A percentile compares a stretch with the other conserved stretches of the same genome.
Evolutionary conservation across 2,113 vertebrate genomes (phyloP).

Genomic region (Typhlomys cinereus): DNA sequence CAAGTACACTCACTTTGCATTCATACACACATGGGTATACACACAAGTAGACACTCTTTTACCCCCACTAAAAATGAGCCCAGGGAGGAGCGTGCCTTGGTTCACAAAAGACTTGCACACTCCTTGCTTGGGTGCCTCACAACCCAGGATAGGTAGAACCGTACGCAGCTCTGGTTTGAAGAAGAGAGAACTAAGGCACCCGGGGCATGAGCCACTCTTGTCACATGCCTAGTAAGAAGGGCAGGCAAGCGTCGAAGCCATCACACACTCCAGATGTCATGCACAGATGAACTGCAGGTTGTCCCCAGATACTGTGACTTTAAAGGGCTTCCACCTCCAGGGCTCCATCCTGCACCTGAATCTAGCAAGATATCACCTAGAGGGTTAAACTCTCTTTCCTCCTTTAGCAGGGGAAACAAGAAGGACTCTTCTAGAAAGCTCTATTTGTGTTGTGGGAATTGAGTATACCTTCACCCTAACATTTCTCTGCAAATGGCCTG

Average conservation of each 20-base stretch:
- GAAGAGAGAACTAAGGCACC: background rate
- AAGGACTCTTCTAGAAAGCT: background rate
- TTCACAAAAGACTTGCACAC: background rate
- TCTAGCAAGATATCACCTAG: background rate
- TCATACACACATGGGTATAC: background rate
- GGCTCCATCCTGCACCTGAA: background rate
- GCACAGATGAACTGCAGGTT: background rate
- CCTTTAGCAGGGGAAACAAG: background rate
- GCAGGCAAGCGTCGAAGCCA: background rate
- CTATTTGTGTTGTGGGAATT: accelerated
- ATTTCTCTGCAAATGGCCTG: background rate
- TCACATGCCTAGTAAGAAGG: background rate
- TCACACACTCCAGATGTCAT: accelerated
- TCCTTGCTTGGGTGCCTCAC: background rate
- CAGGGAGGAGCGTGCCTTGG: background rate
- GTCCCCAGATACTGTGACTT: background rate
- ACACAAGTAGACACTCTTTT: background rate
- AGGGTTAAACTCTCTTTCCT: background rate
- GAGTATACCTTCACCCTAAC: background rate
- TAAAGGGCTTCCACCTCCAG: background rate
- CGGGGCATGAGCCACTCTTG: background rate
- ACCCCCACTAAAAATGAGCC: background rate
- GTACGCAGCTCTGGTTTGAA: background rate
- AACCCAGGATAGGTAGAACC: background rate
- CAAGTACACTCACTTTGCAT: background rate